Percentiles rank a stretch among this genome's conserved stretches.
phyloP scores from a whole-genome alignment of 1,140 invertebrate genomes.

The Pemphigus obesinymphae region DNA sequence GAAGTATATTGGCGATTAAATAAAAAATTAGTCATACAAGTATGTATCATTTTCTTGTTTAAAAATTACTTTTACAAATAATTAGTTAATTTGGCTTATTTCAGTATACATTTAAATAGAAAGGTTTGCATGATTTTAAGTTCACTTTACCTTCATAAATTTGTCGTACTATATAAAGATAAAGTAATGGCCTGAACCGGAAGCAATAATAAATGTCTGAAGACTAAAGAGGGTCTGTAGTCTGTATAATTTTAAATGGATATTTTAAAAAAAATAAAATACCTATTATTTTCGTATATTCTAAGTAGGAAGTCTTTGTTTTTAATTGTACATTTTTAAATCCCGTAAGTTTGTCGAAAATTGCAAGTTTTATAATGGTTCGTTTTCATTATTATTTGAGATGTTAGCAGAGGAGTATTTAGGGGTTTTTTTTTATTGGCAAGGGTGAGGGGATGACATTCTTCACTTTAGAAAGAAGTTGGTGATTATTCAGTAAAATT shows the following conservation, averaged over 20 bases:
- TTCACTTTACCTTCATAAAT: slow-evolving; percentile 21
- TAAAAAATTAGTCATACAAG: too few relatives aligned
- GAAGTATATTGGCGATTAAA: too few relatives aligned
- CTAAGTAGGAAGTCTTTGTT: not conserved
- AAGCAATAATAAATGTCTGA: not conserved
- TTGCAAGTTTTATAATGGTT: too few relatives aligned
- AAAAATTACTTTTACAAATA: too few relatives aligned
- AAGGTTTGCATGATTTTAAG: not conserved
- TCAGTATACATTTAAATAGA: slow-evolving; percentile 1
- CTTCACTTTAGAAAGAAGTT: too few relatives aligned
- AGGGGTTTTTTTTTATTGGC: too few relatives aligned
- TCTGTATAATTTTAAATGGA: not conserved
- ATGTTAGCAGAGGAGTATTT: too few relatives aligned
- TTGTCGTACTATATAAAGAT: not conserved
- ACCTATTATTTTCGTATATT: not conserved
- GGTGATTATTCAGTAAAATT: too few relatives aligned
- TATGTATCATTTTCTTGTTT: too few relatives aligned
- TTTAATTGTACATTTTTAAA: not conserved
- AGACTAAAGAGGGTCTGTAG: not conserved
- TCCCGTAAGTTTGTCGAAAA: not conserved
- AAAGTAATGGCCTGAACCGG: not conserved
- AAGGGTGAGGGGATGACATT: too few relatives aligned
- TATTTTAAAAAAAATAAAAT: not conserved
- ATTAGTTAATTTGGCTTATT: not conserved
- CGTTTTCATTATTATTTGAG: too few relatives aligned